Evolutionary conservation across 2,797 vertebrate species (phyloP).

Genomic region (Falco columbarius): DNA sequence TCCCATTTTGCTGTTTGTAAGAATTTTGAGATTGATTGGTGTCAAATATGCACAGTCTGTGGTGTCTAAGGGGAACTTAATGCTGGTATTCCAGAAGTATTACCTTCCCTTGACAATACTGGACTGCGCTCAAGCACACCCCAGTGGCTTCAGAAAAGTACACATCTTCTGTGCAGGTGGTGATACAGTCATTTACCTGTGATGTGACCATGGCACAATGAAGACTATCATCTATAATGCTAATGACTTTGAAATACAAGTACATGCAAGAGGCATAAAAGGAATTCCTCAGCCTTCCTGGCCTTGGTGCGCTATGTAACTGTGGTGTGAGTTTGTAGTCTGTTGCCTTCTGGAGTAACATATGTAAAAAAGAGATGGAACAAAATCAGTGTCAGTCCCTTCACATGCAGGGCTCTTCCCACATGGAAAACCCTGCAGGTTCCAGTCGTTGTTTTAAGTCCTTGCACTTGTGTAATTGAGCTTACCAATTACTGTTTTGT

Average conservation of each 20-base stretch:
- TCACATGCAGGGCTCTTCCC: not conserved
- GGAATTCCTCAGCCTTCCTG: not conserved
- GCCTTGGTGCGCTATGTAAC: fast-evolving
- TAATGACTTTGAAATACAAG: not conserved
- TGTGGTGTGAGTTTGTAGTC: not conserved
- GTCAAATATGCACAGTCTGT: not conserved
- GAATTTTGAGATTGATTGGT: not conserved
- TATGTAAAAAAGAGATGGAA: not conserved
- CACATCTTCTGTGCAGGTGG: not conserved
- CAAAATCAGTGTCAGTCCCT: not conserved
- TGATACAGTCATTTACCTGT: not conserved
- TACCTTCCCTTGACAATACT: not conserved
- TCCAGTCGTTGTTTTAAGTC: not conserved
- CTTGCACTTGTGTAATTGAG: not conserved
- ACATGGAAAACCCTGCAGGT: not conserved
- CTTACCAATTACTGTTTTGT: not conserved
- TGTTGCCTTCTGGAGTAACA: not conserved
- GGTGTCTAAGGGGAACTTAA: not conserved
- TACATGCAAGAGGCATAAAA: not conserved
- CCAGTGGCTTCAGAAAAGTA: not conserved
- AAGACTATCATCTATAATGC: not conserved
- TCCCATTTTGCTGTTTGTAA: not conserved
- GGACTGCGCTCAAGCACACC: not conserved
- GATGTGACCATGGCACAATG: not conserved
- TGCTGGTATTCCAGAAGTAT: not conserved